Evolutionary conservation across 37 sponge, comb jelly and placozoan genomes (phyloP).

Genomic region (Chondrilla cf. caribensis): DNA sequence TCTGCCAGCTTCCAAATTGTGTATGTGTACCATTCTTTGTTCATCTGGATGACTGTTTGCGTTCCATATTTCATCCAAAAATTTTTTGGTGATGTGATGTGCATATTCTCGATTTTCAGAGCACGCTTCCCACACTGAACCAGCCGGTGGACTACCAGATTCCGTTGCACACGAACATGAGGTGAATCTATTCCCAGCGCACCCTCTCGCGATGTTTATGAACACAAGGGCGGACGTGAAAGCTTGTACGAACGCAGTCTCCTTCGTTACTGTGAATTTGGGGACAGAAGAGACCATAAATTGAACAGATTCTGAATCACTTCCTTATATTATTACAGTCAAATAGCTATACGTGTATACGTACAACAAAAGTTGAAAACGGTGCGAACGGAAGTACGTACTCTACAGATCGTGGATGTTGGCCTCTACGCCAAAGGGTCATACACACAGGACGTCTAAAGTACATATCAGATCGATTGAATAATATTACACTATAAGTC

Average conservation of each 20-base stretch:
- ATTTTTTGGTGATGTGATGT: background rate
- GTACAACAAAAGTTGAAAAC: too few species aligned
- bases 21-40: background rate
- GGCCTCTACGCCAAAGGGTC: too few species aligned
- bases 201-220: background rate
- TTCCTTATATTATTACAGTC: too few species aligned
- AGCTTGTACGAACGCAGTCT: background rate
- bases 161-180: background rate
- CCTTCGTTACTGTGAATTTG: background rate
- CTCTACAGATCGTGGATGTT: too few species aligned
- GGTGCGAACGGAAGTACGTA: too few species aligned
- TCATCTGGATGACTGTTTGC: background rate
- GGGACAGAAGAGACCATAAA: background rate
- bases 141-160: background rate
- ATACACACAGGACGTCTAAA: too few species aligned
- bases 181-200: background rate
- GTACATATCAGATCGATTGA: too few species aligned
- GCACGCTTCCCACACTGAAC: background rate
- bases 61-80: conserved; percentile 2
- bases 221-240: background rate
- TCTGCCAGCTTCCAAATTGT: conserved; percentile 17
- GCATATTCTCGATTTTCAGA: background rate
- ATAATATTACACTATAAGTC: too few species aligned
- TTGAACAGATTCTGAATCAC: too few species aligned
- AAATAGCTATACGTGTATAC: too few species aligned